These are phyloP conservation scores for Ptyas mucosa DNA, from an alignment of 2,113 vertebrate genomes.

Conservation along the genomic window DNA sequence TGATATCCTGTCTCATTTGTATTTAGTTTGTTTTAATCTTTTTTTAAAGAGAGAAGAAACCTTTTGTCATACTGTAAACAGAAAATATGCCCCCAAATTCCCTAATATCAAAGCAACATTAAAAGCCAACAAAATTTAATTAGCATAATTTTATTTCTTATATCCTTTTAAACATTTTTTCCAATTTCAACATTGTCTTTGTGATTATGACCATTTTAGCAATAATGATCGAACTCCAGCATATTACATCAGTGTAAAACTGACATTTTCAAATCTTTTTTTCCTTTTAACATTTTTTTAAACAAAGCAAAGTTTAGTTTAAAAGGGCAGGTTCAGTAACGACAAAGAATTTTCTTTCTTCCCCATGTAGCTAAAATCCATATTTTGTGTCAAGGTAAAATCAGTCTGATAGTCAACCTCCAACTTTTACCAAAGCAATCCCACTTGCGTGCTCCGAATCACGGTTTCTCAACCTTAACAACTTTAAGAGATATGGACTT, in stretches of 20 bases:
- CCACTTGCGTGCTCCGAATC: background rate
- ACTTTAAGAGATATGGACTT: background rate
- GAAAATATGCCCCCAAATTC: background rate
- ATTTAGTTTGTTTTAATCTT: background rate
- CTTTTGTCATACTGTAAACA: background rate
- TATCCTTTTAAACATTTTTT: constrained; percentile 71
- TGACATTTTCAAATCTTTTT: constrained; percentile 47
- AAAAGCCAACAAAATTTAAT: constrained; percentile 18
- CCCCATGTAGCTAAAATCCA: constrained; percentile 22
- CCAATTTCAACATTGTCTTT: constrained; percentile 34
- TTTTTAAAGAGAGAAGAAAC: background rate
- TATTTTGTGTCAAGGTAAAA: background rate
- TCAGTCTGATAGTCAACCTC: background rate
- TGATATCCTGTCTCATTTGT: background rate
- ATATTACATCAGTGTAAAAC: constrained; percentile 64
- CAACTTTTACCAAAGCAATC: constrained; percentile 33
- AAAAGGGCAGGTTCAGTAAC: constrained; percentile 57
- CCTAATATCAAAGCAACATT: background rate
- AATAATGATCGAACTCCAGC: constrained; percentile 63
- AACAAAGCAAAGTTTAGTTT: constrained; percentile 62
- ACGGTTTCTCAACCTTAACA: background rate
- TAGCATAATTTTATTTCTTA: constrained; percentile 64
- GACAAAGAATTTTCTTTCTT: constrained; percentile 45
- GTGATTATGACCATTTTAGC: constrained; percentile 59
- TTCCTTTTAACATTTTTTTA: constrained; percentile 43